A percentile compares a stretch with the other conserved stretches of the same genome.
Evolutionary conservation across 1,140 invertebrate species (phyloP).

Genomic region (Dendroctonus ponderosae): DNA sequence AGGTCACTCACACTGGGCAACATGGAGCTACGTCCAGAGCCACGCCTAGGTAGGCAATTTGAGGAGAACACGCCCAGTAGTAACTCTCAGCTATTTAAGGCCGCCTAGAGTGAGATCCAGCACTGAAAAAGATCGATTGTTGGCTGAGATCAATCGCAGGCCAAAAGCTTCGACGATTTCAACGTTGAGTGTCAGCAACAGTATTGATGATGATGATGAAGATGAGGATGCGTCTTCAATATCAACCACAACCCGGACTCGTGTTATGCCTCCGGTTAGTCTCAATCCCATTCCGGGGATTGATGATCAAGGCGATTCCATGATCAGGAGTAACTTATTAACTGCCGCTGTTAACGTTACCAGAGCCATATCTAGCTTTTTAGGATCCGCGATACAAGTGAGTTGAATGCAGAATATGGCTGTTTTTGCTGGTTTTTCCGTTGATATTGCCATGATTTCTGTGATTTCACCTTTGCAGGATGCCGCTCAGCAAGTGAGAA

Average conservation of each 20-base stretch:
- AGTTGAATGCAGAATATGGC: neutral
- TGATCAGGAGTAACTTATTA: conserved; percentile 62
- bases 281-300: conserved; percentile 46
- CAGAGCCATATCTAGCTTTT: conserved; percentile 68
- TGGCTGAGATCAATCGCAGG: conserved; percentile 10
- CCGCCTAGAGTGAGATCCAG: conserved; percentile 14
- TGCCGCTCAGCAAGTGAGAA: conserved; percentile 38
- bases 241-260: conserved; percentile 28
- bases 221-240: conserved; percentile 7
- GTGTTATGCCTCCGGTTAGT: conserved; percentile 42
- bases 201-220: conserved; percentile 35
- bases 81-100: conserved; percentile 2
- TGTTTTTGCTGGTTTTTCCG: no score
- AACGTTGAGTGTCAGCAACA: conserved; percentile 38
- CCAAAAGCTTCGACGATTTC: conserved; percentile 27
- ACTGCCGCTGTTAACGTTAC: conserved; percentile 70
- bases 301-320: conserved; percentile 41
- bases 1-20: conserved; percentile 43
- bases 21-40: conserved; percentile 35
- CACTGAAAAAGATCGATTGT: conserved; percentile 10
- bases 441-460: no score
- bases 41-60: conserved; percentile 24
- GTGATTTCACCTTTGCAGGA: conserved; percentile 34
- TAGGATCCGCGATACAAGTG: conserved; percentile 69
- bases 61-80: neutral